Conservation (phyloP, 2,888 invertebrate genomes). For the Myathropa florea region DNA sequence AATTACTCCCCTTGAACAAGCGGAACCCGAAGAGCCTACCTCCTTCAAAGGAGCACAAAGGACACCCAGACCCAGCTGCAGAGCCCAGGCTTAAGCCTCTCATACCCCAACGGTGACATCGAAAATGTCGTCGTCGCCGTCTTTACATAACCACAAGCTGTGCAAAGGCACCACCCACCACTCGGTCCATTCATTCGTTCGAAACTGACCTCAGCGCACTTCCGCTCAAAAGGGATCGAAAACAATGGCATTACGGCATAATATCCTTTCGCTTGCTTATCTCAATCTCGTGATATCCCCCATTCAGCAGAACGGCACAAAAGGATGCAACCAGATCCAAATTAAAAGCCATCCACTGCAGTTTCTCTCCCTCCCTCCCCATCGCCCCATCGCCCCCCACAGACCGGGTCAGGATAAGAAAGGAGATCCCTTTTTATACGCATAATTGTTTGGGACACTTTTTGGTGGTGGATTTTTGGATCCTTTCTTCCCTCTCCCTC, state of each 20-base stretch:
- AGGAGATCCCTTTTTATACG: slow-evolving; percentile 16
- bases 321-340: slow-evolving; percentile 7
- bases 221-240: slow-evolving; percentile 45
- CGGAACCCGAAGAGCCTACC: slow-evolving; percentile 7
- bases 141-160: slow-evolving; percentile 37
- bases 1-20: slow-evolving; percentile 36
- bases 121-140: slow-evolving; percentile 23
- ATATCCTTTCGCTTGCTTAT: slow-evolving; percentile 53
- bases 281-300: slow-evolving; percentile 9
- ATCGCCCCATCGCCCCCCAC: neutral
- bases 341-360: slow-evolving; percentile 37
- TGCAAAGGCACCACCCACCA: neutral
- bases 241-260: slow-evolving; percentile 60
- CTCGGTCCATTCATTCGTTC: slow-evolving; percentile 13
- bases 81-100: slow-evolving; percentile 5
- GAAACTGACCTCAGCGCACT: slow-evolving; percentile 39
- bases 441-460: slow-evolving; percentile 60
- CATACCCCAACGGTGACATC: too few relatives aligned
- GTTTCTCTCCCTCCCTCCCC: slow-evolving; percentile 2
- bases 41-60: neutral
- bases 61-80: too few relatives aligned
- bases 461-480: slow-evolving; percentile 3
- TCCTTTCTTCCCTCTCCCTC: neutral
- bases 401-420: slow-evolving; percentile 18
- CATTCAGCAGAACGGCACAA: slow-evolving; percentile 17